Evolutionary conservation across 2,113 vertebrate genomes (phyloP).

Genomic region (Gymnarchus niloticus): DNA sequence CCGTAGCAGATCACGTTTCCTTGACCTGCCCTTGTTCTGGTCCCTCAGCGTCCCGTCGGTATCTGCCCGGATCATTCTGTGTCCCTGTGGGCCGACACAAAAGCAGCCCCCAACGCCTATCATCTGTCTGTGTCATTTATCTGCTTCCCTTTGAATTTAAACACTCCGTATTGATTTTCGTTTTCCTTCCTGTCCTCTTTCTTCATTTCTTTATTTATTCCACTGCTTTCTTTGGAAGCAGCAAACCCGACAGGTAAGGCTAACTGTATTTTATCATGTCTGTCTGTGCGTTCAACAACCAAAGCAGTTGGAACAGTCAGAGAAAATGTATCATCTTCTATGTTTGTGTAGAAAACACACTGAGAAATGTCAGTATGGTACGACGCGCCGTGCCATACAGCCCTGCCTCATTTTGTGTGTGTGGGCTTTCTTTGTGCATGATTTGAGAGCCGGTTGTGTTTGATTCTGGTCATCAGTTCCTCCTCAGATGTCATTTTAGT

Average conservation of each 20-base stretch:
- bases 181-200: slow-evolving; percentile 43
- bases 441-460: background rate
- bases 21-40: slow-evolving; percentile 9
- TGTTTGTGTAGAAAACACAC: background rate
- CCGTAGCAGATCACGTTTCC: slow-evolving; percentile 21
- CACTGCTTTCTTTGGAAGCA: slow-evolving; percentile 58
- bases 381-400: background rate
- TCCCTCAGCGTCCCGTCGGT: background rate
- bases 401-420: background rate
- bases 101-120: slow-evolving; percentile 34
- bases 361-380: background rate
- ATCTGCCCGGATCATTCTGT: slow-evolving; percentile 22
- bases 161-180: slow-evolving; percentile 60
- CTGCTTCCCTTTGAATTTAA: slow-evolving; percentile 61
- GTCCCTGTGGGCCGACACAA: slow-evolving; percentile 18
- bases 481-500: background rate
- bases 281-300: background rate
- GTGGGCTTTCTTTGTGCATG: background rate
- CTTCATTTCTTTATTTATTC: slow-evolving; percentile 40
- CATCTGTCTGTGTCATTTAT: slow-evolving; percentile 41
- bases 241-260: slow-evolving; percentile 97
- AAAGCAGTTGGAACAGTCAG: background rate
- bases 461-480: background rate
- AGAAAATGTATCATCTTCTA: background rate
- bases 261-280: slow-evolving; percentile 44